A percentile compares a stretch with the other conserved stretches of the same genome.
phyloP scores from a whole-genome alignment of 2,888 invertebrate genomes.

The Malachius bipustulatus region DNA sequence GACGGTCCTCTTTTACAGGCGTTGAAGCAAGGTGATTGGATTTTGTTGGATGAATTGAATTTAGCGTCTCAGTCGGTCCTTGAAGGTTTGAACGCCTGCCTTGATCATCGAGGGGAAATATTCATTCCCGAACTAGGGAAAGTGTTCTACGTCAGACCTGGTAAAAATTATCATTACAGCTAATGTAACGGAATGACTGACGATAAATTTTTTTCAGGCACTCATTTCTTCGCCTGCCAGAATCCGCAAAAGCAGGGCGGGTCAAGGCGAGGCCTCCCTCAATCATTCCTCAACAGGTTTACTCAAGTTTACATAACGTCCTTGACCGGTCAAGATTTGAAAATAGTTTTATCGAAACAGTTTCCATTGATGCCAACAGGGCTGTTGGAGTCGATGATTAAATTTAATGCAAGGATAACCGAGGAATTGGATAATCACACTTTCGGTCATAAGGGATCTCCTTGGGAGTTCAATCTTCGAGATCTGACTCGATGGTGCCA shows the following conservation, averaged over 20 bases:
- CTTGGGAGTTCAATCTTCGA: conserved; percentile 95
- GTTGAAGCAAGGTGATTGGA: conserved; percentile 88
- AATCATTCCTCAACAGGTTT: conserved; percentile 95
- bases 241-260: conserved; percentile 96
- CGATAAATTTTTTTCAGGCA: conserved; percentile 37
- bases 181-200: background rate
- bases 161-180: conserved; percentile 13
- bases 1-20: conserved; percentile 94
- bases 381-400: conserved; percentile 58
- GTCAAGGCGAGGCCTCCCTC: conserved; percentile 86
- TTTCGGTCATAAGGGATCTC: conserved; percentile 76
- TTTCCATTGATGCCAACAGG: conserved; percentile 49
- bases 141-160: conserved; percentile 62
- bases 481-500: conserved; percentile 93
- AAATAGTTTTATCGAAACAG: conserved; percentile 52
- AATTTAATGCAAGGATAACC: conserved; percentile 61
- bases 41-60: conserved; percentile 94
- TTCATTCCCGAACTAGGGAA: conserved; percentile 89
- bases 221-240: conserved; percentile 92
- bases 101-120: conserved; percentile 94
- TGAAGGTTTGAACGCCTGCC: conserved; percentile 95
- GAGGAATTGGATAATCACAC: conserved; percentile 48
- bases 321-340: conserved; percentile 52
- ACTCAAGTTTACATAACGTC: conserved; percentile 72
- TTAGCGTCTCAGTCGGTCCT: conserved; percentile 96